Base-by-base conservation (phyloP, 1,140 invertebrate species). In the Eubasilissa regina region DNA sequence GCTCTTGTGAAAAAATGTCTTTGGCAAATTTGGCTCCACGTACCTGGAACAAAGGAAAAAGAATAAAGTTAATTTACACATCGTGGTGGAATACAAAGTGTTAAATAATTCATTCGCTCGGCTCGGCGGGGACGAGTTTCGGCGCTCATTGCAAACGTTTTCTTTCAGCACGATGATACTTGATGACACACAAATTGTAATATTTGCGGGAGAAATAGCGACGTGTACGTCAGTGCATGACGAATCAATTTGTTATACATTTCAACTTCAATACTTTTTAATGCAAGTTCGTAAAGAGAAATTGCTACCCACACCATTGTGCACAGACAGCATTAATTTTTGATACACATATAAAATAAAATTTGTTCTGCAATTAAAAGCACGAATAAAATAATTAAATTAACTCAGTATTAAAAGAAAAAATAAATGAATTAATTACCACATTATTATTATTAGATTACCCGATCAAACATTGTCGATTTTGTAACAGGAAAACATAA, bases 21-120 rank as follows among this genome's bases (percentile, higher is more conserved):
- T 56, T 45, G 75, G 75, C 21, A 78, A 70, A 78, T 72, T 78
- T 48, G 66, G 66, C 75, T 55, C n/a, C 75, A 68, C 80, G 15
- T 81, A 81, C 80, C 80, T 81, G 76, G 66, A 81, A 81, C 80
- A 81, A 78, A 78, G 75, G 62, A 72, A 78, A 76, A 78, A 78
- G 48, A 78, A 58, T 25, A 55, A 45, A 70, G 76, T 78, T 78
- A 78, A 78, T 78, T 78, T 78, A 77, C 75, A 68, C 75, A 55
- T 77, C 75, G 75, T 68, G 75, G 60, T 55, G 64, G 75, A 77
- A 77, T 77, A 62, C 13, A 17, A 44, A 68, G 19, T 56, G 60
- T 68, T 77, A 62, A 77, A 77, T 77, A 66, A 77, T 77, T 77
- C 75, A 77, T 77, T 48, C 17, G 43, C 43, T 25, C 58, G 7